Conservation (phyloP, 2,113 vertebrate species). For the Fulmarus glacialis region DNA sequence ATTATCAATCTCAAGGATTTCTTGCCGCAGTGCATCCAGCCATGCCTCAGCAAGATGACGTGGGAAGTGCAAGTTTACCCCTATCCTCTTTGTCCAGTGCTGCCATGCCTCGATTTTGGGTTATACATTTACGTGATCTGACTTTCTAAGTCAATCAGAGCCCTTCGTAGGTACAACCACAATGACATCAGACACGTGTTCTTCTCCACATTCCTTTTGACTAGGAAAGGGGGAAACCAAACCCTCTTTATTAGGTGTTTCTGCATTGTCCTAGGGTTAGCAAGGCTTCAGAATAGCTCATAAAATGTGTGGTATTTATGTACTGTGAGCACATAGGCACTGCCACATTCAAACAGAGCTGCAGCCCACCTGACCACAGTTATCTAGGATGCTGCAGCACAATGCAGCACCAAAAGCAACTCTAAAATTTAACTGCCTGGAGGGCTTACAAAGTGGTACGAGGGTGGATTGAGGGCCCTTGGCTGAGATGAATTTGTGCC, state of each 20-base stretch:
- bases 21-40: neutral
- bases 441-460: rapidly evolving
- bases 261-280: neutral
- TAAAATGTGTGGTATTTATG: neutral
- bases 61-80: neutral
- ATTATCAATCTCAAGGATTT: neutral
- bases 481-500: neutral
- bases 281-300: neutral
- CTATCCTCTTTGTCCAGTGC: neutral
- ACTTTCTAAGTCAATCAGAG: neutral
- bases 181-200: neutral
- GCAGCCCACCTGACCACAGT: neutral
- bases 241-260: neutral
- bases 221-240: neutral
- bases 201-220: neutral
- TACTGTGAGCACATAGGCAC: neutral
- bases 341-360: neutral
- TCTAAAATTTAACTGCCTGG: neutral
- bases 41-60: neutral
- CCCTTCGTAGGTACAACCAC: neutral
- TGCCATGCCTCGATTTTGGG: rapidly evolving
- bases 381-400: neutral
- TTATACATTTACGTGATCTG: rapidly evolving
- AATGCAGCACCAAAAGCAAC: neutral
- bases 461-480: too few species aligned